phyloP scores from a whole-genome alignment of 2,888 invertebrate species.

The Caenorhabditis imperialis region DNA sequence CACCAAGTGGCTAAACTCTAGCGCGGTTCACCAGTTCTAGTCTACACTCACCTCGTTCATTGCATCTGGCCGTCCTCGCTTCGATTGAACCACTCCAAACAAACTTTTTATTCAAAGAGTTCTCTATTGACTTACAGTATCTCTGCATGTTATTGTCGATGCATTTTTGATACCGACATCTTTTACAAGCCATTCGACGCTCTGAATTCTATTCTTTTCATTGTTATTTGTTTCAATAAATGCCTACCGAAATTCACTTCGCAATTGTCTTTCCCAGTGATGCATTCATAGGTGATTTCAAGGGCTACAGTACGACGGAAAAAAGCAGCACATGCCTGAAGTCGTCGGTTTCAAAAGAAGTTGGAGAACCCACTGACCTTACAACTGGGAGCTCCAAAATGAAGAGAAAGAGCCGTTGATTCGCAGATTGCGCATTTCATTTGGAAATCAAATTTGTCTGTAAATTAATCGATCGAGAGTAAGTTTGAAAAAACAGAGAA shows the following conservation, averaged over 20 bases:
- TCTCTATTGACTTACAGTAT: conserved; percentile 36
- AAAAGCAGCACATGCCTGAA: conserved; percentile 56
- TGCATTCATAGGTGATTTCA: conserved; percentile 49
- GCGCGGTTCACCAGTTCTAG: not conserved
- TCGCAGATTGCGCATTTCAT: conserved; percentile 53
- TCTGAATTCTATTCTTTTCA: conserved; percentile 16
- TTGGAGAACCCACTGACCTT: conserved; percentile 30
- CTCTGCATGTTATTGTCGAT: conserved; percentile 49
- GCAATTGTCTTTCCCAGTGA: conserved; percentile 34
- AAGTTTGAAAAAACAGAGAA: conserved; percentile 1
- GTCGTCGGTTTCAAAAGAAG: not conserved
- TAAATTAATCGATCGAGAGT: not conserved
- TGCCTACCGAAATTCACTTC: conserved; percentile 42
- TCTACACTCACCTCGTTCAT: conserved; percentile 9
- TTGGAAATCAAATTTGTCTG: not conserved
- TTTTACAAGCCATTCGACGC: conserved; percentile 52
- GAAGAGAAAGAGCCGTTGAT: conserved; percentile 36
- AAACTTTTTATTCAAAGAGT: not conserved
- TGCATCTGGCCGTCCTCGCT: conserved; percentile 18
- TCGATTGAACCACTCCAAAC: conserved; percentile 42
- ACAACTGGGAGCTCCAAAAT: conserved; percentile 53
- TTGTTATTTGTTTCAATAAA: not conserved
- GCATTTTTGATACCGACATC: conserved; percentile 50
- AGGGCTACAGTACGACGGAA: conserved; percentile 49
- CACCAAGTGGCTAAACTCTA: conserved; percentile 4